phyloP scores from a whole-genome alignment of 2,888 invertebrate genomes.

The Orthonychiurus folsomi region DNA sequence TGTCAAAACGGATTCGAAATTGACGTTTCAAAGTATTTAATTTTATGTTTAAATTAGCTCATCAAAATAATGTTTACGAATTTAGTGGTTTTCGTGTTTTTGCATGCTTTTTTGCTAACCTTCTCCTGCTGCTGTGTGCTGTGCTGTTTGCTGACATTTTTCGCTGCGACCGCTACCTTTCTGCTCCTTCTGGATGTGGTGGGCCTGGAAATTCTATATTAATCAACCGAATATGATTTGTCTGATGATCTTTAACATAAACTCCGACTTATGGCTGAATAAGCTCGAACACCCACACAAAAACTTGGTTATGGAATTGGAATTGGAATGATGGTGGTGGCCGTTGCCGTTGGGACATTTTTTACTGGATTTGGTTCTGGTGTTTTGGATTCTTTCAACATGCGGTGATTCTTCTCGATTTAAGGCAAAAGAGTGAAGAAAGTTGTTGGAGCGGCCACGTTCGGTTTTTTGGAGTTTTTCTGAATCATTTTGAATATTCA shows the following conservation, averaged over 20 bases:
- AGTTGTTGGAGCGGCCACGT: background rate
- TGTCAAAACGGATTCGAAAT: too few species aligned
- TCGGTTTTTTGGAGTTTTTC: background rate
- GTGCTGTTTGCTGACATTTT: too few species aligned
- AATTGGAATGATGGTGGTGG: background rate
- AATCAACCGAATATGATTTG: too few species aligned
- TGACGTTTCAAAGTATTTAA: background rate
- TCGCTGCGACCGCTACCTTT: too few species aligned
- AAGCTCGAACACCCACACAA: too few species aligned
- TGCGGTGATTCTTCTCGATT: too few species aligned
- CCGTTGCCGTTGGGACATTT: background rate
- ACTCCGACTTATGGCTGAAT: too few species aligned
- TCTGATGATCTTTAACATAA: too few species aligned
- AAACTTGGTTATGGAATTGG: background rate
- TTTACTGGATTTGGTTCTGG: too few species aligned
- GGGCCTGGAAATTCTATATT: background rate
- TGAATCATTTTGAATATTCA: too few species aligned
- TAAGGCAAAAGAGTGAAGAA: background rate
- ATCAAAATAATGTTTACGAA: background rate
- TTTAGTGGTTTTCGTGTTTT: conserved; percentile 11
- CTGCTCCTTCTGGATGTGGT: background rate
- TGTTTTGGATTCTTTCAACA: too few species aligned
- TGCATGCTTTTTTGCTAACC: conserved; percentile 19
- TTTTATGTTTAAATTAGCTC: background rate
- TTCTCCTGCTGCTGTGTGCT: background rate